Conservation (phyloP, 2,113 vertebrate species). For the Pomatostomus ruficeps region DNA sequence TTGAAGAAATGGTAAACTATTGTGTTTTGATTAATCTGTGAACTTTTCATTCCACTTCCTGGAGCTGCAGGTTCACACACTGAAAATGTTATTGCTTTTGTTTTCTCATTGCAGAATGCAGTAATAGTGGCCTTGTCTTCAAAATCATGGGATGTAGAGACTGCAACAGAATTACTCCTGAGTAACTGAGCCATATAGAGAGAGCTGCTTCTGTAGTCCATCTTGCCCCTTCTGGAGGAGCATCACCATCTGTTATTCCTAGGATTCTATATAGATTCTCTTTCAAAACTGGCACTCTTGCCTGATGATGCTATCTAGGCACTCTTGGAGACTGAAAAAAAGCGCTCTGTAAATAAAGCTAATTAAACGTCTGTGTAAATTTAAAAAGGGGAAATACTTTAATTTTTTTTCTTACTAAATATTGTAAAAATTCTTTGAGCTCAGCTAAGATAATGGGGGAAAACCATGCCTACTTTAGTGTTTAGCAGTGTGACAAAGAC, state of each 20-base stretch:
- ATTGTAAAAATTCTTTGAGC: conserved; percentile 86
- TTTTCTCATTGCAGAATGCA: conserved; percentile 84
- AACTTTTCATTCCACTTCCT: background rate
- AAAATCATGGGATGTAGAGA: conserved; percentile 98
- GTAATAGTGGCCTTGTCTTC: conserved; percentile 99
- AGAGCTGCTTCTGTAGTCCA: conserved; percentile 73
- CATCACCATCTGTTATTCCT: conserved; percentile 81
- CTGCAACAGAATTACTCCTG: conserved; percentile 96
- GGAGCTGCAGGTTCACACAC: background rate
- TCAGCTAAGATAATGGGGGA: conserved; percentile 79
- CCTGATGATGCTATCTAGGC: conserved; percentile 80
- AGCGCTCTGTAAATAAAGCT: conserved; percentile 94
- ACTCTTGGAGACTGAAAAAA: conserved; percentile 83
- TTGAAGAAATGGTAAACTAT: background rate
- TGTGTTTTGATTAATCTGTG: background rate
- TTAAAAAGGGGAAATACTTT: conserved; percentile 88
- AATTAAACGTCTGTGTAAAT: conserved; percentile 96
- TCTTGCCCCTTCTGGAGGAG: conserved; percentile 78
- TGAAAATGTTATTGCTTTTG: background rate
- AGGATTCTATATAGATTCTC: conserved; percentile 87
- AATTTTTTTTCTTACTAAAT: conserved; percentile 87
- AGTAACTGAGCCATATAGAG: conserved; percentile 87
- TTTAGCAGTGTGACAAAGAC: conserved; percentile 77
- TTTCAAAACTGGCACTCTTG: conserved; percentile 81
- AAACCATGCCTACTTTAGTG: conserved; percentile 74